Conservation (phyloP, 1,140 invertebrate genomes). For the Dreissena rostriformis region DNA sequence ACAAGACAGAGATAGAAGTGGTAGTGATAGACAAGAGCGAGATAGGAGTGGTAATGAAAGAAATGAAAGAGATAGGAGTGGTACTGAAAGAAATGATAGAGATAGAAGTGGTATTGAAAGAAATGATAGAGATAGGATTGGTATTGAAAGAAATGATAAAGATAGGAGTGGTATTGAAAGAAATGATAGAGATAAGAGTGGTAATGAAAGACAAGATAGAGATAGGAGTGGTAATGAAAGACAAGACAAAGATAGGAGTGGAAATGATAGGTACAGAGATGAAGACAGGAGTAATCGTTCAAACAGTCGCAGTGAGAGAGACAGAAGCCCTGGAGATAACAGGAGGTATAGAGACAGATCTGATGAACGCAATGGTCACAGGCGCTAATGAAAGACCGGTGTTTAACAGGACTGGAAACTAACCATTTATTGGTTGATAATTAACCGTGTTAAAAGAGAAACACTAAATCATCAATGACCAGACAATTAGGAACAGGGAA, state of each 20-base stretch:
- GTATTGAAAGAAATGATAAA: slow-evolving; percentile 30
- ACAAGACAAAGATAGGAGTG: not conserved
- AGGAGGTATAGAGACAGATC: slow-evolving; percentile 28
- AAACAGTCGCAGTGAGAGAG: slow-evolving; percentile 26
- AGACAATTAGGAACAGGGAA: no score
- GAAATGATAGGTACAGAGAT: slow-evolving; percentile 27
- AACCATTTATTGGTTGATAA: no score
- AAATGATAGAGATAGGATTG: slow-evolving; percentile 51
- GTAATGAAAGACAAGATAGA: slow-evolving; percentile 3
- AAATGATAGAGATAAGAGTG: slow-evolving; percentile 45
- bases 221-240: slow-evolving; percentile 8
- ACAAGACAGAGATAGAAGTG: slow-evolving; percentile 45
- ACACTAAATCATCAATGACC: no score
- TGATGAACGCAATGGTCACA: not conserved
- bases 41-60: slow-evolving; percentile 5
- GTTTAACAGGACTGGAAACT: no score
- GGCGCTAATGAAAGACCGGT: not conserved
- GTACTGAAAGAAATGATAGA: slow-evolving; percentile 58
- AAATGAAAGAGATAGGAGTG: slow-evolving; percentile 48
- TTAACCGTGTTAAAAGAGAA: no score
- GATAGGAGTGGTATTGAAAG: slow-evolving; percentile 31
- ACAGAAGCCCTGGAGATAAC: slow-evolving; percentile 18
- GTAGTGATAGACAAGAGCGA: not conserved
- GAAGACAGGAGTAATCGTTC: not conserved
- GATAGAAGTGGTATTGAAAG: slow-evolving; percentile 69